Conservation (phyloP, 2,888 invertebrate genomes). For the Ypsolopha sequella region DNA sequence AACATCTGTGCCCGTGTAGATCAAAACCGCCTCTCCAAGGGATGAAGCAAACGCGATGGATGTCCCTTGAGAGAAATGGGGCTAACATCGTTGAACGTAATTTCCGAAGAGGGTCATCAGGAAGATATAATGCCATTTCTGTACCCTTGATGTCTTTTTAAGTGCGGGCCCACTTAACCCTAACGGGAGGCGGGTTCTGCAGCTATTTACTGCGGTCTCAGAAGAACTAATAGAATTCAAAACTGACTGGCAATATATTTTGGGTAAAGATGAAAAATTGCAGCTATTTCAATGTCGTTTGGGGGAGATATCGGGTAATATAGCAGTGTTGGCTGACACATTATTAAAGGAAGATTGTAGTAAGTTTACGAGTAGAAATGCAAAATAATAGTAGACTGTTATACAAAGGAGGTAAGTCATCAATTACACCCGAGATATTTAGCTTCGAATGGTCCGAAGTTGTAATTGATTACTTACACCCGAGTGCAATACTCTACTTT, state of each 20-base stretch:
- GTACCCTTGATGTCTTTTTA: constrained; percentile 68
- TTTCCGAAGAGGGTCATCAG: constrained; percentile 61
- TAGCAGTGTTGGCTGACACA: too few relatives aligned
- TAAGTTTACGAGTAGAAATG: too few relatives aligned
- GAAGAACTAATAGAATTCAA: constrained; percentile 28
- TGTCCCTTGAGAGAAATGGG: constrained; percentile 30
- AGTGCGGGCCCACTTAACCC: constrained; percentile 65
- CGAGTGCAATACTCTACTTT: too few relatives aligned
- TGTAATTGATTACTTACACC: too few relatives aligned
- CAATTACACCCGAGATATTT: too few relatives aligned
- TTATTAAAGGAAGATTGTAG: too few relatives aligned
- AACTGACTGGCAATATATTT: constrained; percentile 1
- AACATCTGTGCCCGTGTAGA: constrained; percentile 16
- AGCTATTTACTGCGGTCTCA: constrained; percentile 32
- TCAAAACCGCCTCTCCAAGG: neutral
- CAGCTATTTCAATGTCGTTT: neutral
- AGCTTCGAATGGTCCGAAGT: too few relatives aligned
- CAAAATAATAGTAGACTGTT: too few relatives aligned
- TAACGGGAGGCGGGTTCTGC: constrained; percentile 31
- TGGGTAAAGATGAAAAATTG: neutral
- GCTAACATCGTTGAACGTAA: constrained; percentile 51
- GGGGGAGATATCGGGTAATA: neutral
- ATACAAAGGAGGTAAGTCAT: too few relatives aligned
- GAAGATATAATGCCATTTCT: constrained; percentile 66
- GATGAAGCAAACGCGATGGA: neutral